These are phyloP conservation scores for Hesperophylax magnus DNA, from an alignment of 1,140 invertebrate genomes.

Conservation along the genomic window DNA sequence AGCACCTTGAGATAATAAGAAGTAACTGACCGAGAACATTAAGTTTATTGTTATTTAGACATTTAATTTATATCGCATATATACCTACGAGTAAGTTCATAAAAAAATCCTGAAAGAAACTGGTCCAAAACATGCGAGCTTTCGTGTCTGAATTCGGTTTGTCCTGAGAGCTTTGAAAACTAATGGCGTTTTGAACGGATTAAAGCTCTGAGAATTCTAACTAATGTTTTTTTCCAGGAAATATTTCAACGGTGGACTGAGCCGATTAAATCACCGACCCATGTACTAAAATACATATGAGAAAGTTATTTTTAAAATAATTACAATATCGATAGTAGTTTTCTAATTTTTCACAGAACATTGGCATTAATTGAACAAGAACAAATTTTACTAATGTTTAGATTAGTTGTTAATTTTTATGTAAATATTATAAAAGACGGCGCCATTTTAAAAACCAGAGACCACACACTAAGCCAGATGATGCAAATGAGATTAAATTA, in stretches of 20 bases:
- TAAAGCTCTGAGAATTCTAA: not conserved
- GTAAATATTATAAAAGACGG: not conserved
- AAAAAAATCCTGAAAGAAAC: not conserved
- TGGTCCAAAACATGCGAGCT: conserved; percentile 3
- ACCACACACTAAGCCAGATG: conserved; percentile 8
- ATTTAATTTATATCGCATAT: not conserved
- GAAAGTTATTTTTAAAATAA: not conserved
- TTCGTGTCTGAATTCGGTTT: conserved; percentile 25
- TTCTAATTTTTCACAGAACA: not conserved
- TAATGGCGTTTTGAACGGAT: conserved; percentile 11
- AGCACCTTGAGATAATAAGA: not conserved
- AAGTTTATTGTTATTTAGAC: conserved; percentile 32
- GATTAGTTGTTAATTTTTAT: not conserved
- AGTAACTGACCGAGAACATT: conserved; percentile 21
- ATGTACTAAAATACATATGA: not conserved
- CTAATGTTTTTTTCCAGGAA: not conserved
- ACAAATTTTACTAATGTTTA: not conserved
- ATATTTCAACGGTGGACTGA: not conserved
- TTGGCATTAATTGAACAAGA: not conserved
- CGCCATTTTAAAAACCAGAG: not conserved
- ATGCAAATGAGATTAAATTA: conserved; percentile 6
- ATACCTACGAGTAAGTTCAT: not conserved
- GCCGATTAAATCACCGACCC: not conserved
- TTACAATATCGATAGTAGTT: not conserved
- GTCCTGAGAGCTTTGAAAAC: not conserved